Conservation (phyloP, 2,797 vertebrate species). For the Leptatherina wallacei region DNA sequence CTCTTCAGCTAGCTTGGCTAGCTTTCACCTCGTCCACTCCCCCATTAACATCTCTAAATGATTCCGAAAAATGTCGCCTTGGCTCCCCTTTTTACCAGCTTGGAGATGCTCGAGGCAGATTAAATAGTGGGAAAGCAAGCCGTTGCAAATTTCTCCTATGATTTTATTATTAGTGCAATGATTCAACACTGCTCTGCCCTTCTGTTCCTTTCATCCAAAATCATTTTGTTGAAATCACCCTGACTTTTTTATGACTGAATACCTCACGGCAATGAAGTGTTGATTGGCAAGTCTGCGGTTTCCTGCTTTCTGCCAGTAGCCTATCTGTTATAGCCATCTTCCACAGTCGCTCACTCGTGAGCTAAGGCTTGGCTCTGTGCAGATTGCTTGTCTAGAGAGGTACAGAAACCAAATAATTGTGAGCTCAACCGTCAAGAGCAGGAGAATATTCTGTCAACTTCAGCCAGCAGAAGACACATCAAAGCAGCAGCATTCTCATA, state of each 20-base stretch:
- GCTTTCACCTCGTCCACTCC: slow-evolving; percentile 62
- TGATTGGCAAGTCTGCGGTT: slow-evolving; percentile 71
- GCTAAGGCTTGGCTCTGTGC: slow-evolving; percentile 65
- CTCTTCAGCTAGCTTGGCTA: slow-evolving; percentile 77
- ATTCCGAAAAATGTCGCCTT: slow-evolving; percentile 74
- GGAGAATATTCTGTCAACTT: slow-evolving; percentile 68
- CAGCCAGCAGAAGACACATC: slow-evolving; percentile 65
- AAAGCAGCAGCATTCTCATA: slow-evolving; percentile 50
- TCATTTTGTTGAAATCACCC: slow-evolving; percentile 66
- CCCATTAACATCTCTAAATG: slow-evolving; percentile 74
- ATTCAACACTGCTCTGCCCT: slow-evolving; percentile 63
- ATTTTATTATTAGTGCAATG: slow-evolving; percentile 75
- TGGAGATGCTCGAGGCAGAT: slow-evolving; percentile 75
- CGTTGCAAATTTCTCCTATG: slow-evolving; percentile 66
- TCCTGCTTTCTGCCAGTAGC: slow-evolving; percentile 69
- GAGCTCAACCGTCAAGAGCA: slow-evolving; percentile 69
- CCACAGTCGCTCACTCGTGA: slow-evolving; percentile 69
- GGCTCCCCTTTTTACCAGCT: slow-evolving; percentile 73
- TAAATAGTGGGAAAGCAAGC: slow-evolving; percentile 68
- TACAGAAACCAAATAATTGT: slow-evolving; percentile 70
- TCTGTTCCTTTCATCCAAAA: slow-evolving; percentile 69
- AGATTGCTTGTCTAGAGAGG: slow-evolving; percentile 71
- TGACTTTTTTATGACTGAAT: slow-evolving; percentile 59
- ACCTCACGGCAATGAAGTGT: slow-evolving; percentile 71
- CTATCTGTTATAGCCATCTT: slow-evolving; percentile 76